Evolutionary conservation across 2,888 invertebrate species (phyloP), one percentile per base, ranked within the genome.

Genomic region (Pandemis heparana): DNA sequence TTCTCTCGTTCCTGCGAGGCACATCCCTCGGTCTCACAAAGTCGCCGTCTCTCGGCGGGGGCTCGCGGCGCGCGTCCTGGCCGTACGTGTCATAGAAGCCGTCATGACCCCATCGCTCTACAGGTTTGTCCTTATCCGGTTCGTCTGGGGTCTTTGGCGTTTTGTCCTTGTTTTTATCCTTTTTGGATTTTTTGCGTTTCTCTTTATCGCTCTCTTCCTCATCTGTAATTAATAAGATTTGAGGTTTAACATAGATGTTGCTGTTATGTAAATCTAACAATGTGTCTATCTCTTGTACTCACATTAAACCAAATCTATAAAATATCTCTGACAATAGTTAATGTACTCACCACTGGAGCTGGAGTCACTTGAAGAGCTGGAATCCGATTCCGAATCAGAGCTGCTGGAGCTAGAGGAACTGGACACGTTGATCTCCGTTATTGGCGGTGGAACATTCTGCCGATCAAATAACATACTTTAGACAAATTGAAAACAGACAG

Each of bases 81-180:
- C 94, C 94, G 74, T 94, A 92, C 0, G 90, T 92, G 48, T 94
- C 92, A 75, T 90, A 94, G 75, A 91, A 94, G 1, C 94, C 92
- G 68, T 93, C 93, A 75, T 94, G 94, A 1, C 92, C 93, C 94
- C 94, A 93, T 71, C 89, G 85, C 63, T 92, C 89, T 18, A 69
- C 74, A 0, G 51, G 46, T 56, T 83, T 82, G 9, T 83, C 78
- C 72, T 88, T 86, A 1, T 84, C 76, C 0, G 83, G 75, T 68
- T 82, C 83, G 5, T 83, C 83, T 18, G 86, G 81, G 16, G 85
- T 80, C 82, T 87, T 80, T 3, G 85, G 80, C 1, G 81, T 75
- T 59, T 85, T 84, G 6, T 85, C 81, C 74, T 85, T 85, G 2
- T 76, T 82, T 63, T 83, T 85, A n/a, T 80, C 80, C 61, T 87